Evolutionary conservation across 2,797 vertebrate genomes (phyloP).

Genomic region (Crossoptilon crossoptilon): DNA sequence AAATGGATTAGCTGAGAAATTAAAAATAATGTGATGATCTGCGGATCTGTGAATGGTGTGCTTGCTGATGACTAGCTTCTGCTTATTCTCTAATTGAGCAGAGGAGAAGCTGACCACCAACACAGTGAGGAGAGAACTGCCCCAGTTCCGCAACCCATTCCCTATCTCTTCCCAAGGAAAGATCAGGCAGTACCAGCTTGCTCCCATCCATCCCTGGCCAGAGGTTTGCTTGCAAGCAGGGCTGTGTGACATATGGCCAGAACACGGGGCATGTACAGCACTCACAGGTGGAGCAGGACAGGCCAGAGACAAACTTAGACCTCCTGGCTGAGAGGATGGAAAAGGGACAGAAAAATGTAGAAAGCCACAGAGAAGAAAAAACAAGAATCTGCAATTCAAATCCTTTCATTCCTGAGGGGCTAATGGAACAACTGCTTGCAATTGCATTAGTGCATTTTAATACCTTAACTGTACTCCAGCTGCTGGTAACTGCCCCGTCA

Average conservation of each 20-base stretch:
- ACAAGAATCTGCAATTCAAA: conserved; percentile 61
- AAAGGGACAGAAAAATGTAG: not conserved
- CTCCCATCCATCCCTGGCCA: not conserved
- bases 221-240: fast-evolving
- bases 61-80: not conserved
- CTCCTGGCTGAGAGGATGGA: not conserved
- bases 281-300: not conserved
- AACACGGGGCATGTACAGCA: fast-evolving
- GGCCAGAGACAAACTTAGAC: not conserved
- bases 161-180: not conserved
- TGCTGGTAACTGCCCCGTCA: not conserved
- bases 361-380: not conserved
- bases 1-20: not conserved
- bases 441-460: conserved; percentile 65
- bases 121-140: not conserved
- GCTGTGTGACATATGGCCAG: fast-evolving
- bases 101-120: not conserved
- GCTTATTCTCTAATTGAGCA: not conserved
- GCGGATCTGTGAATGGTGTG: not conserved
- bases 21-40: not conserved
- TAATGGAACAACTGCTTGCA: conserved; percentile 51
- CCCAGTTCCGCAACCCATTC: not conserved
- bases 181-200: not conserved
- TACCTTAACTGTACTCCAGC: conserved; percentile 18
- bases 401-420: not conserved